Evolutionary conservation across 2,888 invertebrate species (phyloP), one percentile per base, ranked within the genome.

Genomic region (Sphinx pinastri): DNA sequence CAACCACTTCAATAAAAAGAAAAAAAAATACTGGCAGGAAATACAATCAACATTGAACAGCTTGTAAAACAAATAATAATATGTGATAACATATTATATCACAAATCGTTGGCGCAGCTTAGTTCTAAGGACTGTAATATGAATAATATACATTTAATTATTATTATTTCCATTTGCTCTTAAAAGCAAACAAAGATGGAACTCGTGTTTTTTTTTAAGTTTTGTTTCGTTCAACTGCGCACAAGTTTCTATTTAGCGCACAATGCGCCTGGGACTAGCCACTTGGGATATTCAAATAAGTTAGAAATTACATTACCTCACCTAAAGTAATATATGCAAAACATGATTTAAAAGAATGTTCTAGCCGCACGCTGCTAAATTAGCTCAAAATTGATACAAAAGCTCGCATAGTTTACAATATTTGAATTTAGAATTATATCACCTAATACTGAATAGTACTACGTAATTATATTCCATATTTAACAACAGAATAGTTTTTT

Each of bases 391-490:
- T n/a, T n/a, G n/a, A n/a, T n/a, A 59, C 59, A 59, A n/a, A 60
- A 38, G n/a, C 8, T 6, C 10, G 1, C 2, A 13, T 31, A 38
- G 31, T 14, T 68, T 25, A 68, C 11, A 31, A 49, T 58, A n/a
- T n/a, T n/a, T n/a, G n/a, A n/a, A n/a, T n/a, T n/a, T n/a, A n/a
- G n/a, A n/a, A n/a, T n/a, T n/a, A n/a, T n/a, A n/a, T n/a, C n/a
- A n/a, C n/a, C n/a, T n/a, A n/a, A n/a, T n/a, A n/a, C n/a, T n/a
- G n/a, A n/a, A n/a, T n/a, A n/a, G n/a, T n/a, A n/a, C n/a, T n/a
- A n/a, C n/a, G n/a, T n/a, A n/a, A n/a, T n/a, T n/a, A n/a, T n/a
- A 67, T 51, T 31, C 16, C 59, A 59, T 38, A 51, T 38, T 38
- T 68, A 31, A 45, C 12, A 51, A 31, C 38, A 25, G 2, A 25